Percentiles rank a stretch among this genome's conserved stretches.
Conservation (phyloP, 1,140 invertebrate genomes). For the Drosophila obscura region DNA sequence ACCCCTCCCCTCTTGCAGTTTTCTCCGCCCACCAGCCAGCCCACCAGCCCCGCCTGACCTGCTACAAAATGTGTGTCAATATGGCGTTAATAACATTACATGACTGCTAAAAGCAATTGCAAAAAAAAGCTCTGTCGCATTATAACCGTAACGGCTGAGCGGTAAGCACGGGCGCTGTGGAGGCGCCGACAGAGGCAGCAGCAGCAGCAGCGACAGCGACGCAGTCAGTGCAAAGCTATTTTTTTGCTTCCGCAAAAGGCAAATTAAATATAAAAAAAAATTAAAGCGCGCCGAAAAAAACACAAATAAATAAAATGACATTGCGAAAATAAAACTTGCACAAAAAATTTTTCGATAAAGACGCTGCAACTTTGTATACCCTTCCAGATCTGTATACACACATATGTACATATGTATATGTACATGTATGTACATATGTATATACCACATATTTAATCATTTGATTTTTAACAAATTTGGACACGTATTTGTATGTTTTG, state of each 20-base stretch:
- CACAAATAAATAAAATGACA: constrained; percentile 65
- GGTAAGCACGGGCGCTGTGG: constrained; percentile 32
- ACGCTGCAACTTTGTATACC: too few species aligned
- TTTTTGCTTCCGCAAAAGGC: constrained; percentile 73
- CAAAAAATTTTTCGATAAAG: neutral
- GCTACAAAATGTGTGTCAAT: constrained; percentile 71
- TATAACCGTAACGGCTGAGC: constrained; percentile 57
- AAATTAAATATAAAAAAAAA: constrained; percentile 44
- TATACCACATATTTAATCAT: too few species aligned
- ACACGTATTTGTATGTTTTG: too few species aligned
- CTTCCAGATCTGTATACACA: too few species aligned
- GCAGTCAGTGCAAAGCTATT: constrained; percentile 31
- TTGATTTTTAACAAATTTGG: too few species aligned
- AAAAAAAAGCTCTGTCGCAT: constrained; percentile 53
- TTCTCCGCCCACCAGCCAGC: constrained; percentile 5
- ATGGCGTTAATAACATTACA: constrained; percentile 81
- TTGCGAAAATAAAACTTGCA: constrained; percentile 36
- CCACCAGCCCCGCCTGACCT: too few species aligned
- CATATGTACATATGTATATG: too few species aligned
- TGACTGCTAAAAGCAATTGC: constrained; percentile 71
- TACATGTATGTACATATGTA: too few species aligned
- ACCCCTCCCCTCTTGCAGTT: constrained; percentile 15
- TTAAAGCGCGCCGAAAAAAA: constrained; percentile 54
- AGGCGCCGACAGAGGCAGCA: constrained; percentile 5
- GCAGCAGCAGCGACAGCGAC: constrained; percentile 4